Conservation (phyloP, 2,888 invertebrate species). For the Tachina lurida region DNA sequence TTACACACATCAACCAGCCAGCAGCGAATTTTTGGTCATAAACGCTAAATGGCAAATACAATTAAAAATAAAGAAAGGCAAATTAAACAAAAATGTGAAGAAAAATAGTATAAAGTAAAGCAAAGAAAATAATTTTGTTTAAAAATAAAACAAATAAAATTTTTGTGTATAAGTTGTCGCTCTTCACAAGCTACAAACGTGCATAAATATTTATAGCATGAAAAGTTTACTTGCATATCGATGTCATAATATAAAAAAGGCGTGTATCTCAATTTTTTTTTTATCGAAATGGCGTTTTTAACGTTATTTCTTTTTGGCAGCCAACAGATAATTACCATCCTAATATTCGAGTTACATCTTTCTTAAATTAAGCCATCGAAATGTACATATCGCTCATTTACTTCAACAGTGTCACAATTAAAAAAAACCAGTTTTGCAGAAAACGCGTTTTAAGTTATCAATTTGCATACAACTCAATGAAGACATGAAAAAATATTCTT, state of each 20-base stretch:
- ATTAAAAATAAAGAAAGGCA: not conserved
- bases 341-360: too few species aligned
- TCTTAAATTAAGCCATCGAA: too few species aligned
- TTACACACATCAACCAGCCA: conserved; percentile 4
- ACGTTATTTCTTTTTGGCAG: too few species aligned
- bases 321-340: too few species aligned
- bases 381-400: too few species aligned
- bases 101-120: conserved; percentile 32
- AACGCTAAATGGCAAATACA: conserved; percentile 26
- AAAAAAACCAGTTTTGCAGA: too few species aligned
- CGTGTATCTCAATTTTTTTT: too few species aligned
- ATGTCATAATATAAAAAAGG: too few species aligned
- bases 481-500: too few species aligned
- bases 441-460: too few species aligned
- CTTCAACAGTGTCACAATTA: too few species aligned
- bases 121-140: conserved; percentile 44
- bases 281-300: too few species aligned
- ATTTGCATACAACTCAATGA: conserved; percentile 7
- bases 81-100: conserved; percentile 31
- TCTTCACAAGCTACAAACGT: conserved; percentile 28
- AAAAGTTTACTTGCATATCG: conserved; percentile 4
- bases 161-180: conserved; percentile 55
- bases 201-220: conserved; percentile 28
- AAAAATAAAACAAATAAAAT: conserved; percentile 59
- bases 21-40: conserved; percentile 25